Evolutionary conservation across 92 coral and sea anemone species (phyloP).

Genomic region (Blastomussa wellsi): DNA sequence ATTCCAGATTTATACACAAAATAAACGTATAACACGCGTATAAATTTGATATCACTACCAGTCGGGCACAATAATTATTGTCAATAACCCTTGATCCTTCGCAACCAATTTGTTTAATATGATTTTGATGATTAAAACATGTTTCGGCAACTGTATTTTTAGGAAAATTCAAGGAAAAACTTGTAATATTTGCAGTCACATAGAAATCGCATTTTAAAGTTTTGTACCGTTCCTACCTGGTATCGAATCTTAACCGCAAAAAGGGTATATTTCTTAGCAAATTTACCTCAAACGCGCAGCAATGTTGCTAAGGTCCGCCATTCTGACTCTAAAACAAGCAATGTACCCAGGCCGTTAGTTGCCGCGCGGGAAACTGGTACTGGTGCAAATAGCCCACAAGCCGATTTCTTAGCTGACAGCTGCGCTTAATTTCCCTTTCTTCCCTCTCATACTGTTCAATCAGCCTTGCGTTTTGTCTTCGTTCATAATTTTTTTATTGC

Average conservation of each 20-base stretch:
- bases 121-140: neutral
- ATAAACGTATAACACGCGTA: neutral
- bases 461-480: too few relatives aligned
- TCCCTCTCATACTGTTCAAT: too few relatives aligned
- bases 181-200: neutral
- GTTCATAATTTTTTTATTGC: too few relatives aligned
- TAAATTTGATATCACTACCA: neutral
- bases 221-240: too few relatives aligned
- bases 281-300: neutral
- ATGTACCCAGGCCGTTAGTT: neutral
- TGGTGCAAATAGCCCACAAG: neutral
- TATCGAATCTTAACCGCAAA: neutral
- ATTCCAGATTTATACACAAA: neutral
- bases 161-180: neutral
- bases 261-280: neutral
- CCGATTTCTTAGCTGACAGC: too few relatives aligned
- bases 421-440: too few relatives aligned
- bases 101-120: slow-evolving; percentile 31
- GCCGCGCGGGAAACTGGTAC: slow-evolving; percentile 3
- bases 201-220: neutral
- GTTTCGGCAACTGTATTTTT: neutral
- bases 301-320: slow-evolving; percentile 38
- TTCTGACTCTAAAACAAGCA: neutral
- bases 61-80: neutral
- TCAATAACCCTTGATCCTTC: neutral